Evolutionary conservation across 2,888 invertebrate species (phyloP).

Genomic region (Rhyacophila evoluta): DNA sequence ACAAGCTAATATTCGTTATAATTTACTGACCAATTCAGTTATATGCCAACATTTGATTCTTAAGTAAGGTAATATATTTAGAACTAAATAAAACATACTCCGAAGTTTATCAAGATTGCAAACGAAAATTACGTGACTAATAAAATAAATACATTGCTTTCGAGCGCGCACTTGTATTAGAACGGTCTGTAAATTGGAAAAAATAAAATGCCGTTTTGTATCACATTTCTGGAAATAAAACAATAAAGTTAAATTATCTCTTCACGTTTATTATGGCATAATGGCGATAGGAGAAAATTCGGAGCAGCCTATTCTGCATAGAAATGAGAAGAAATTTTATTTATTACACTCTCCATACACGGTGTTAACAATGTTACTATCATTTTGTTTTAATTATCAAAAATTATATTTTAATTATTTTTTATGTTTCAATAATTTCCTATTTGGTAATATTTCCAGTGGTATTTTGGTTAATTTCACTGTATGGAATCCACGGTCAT

Average conservation of each 20-base stretch:
- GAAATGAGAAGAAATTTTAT: constrained; percentile 9
- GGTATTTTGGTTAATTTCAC: too few species aligned
- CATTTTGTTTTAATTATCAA: too few species aligned
- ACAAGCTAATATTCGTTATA: too few species aligned
- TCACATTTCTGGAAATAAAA: constrained; percentile 7
- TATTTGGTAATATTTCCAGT: too few species aligned
- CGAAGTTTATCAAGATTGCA: not conserved
- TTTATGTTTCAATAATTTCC: too few species aligned
- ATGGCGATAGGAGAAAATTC: constrained; percentile 6
- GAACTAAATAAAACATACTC: too few species aligned
- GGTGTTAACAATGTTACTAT: not conserved
- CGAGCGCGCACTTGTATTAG: not conserved
- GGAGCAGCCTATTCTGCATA: not conserved
- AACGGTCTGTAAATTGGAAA: not conserved
- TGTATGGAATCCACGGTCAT: too few species aligned
- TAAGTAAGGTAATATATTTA: too few species aligned
- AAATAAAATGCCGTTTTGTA: not conserved
- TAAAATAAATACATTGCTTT: not conserved
- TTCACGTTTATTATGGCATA: constrained; percentile 18
- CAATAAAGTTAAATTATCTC: not conserved
- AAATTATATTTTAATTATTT: too few species aligned
- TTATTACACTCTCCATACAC: not conserved
- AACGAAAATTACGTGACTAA: not conserved
- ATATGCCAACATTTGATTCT: too few species aligned
- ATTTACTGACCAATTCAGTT: too few species aligned